Base-by-base conservation (phyloP, 2,113 vertebrate species). In the Lepisosteus oculatus region DNA sequence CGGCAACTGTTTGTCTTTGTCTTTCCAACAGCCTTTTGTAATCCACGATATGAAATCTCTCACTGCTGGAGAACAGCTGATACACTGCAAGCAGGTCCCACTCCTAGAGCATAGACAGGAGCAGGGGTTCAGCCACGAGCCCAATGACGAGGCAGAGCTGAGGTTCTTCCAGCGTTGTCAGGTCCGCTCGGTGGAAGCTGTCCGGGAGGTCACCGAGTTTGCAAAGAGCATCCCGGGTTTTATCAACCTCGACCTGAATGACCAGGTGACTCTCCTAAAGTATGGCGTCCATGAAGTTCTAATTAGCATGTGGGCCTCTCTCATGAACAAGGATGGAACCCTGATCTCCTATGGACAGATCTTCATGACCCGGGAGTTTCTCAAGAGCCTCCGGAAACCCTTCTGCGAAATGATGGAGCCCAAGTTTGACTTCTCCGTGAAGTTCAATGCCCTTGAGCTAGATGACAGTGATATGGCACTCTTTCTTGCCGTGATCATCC, bases 311-410 rank as follows among this genome's bases (percentile, higher is more conserved):
- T 93, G 97, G 93, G 89, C 97, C 0, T 97, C 97, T 0, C 88
- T 98, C 80, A 99, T 99, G 97, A 99, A 99, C 85, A 99, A 99
- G 76, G 97, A 99, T 2, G 97, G 97, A 43, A 95, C 98, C 57
- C 94, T 99, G 57, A 93, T 99, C 73, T 95, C 96, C 0, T 94
- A 98, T 0, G 97, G 97, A 73, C 95, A 99, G 81, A 96, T 97
- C 65, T 99, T 99, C 91, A 98, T 99, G 96, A 99, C 97, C 0
- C 87, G 97, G 29, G 97, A 99, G 81, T 99, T 99, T 82, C 92
- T 99, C 76, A 99, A 99, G 89, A 98, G 96, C 80, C 90, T 99
- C 76, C 91, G 97, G 63, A 98, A 98, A 87, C 97, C 97, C 73
- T 99, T 97, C 78, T 83, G 93, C 83, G 94, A 97, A 85, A 96